These are phyloP conservation scores for Itoplectis maculator DNA, from an alignment of 2,888 invertebrate genomes.

Conservation along the genomic window DNA sequence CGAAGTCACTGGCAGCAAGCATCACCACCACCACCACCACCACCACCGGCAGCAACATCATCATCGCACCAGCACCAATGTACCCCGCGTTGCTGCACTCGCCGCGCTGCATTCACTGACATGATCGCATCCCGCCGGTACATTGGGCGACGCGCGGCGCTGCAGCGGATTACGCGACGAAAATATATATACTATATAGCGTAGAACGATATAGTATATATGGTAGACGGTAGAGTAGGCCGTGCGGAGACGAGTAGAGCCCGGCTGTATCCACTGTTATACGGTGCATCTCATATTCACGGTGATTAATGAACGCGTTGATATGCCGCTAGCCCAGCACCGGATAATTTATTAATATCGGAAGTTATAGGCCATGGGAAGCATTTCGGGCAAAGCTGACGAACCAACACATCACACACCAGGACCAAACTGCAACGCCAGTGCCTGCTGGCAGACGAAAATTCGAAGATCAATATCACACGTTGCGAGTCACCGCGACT, in stretches of 20 bases:
- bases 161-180: conserved; percentile 44
- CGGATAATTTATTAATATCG: conserved; percentile 81
- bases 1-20: conserved; percentile 45
- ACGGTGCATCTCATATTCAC: conserved; percentile 72
- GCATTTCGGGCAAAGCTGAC: conserved; percentile 25
- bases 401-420: conserved; percentile 26
- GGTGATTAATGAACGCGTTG: conserved; percentile 80
- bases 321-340: conserved; percentile 69
- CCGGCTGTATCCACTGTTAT: conserved; percentile 50
- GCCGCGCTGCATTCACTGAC: conserved; percentile 22
- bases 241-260: conserved; percentile 12
- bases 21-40: conserved; percentile 26
- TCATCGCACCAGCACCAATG: conserved; percentile 10
- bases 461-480: conserved; percentile 33
- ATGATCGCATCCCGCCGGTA: conserved; percentile 17
- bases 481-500: background rate
- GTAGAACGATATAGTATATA: conserved; percentile 21
- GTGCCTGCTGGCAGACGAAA: conserved; percentile 22
- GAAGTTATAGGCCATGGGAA: conserved; percentile 67
- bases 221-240: background rate
- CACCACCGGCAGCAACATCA: conserved; percentile 10
- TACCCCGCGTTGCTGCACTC: background rate
- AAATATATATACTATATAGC: background rate
- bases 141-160: conserved; percentile 19
- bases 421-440: background rate